Evolutionary conservation across 2,113 vertebrate genomes (phyloP), one percentile per base, ranked within the genome.

Genomic region (Lepus americanus): DNA sequence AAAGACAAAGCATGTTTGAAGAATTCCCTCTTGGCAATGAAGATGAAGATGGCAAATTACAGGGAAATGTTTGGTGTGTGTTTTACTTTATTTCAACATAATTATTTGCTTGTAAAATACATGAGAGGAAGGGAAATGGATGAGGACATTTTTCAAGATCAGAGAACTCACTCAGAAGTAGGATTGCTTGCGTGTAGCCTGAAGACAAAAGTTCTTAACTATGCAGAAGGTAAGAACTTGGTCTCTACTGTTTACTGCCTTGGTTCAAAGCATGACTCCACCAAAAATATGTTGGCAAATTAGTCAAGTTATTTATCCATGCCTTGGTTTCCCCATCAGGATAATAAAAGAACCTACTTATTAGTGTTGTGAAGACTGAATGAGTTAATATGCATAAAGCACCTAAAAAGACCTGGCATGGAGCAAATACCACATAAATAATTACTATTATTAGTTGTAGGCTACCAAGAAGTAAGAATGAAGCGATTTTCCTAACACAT

Each of bases 61-160:
- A 93, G 90, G 84, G 94, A 89, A 96, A 73, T 51, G 80, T 63
- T 53, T 36, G 89, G 70, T 69, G 36, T 86, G 3, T 82, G 72
- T 36, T 9, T 70, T 93, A 63, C 77, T 94, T 80, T 51, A 81
- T 82, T 93, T 95, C 87, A 76, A 64, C 80, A 78, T 94, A 97
- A 94, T 96, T 76, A 95, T 95, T 96, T 94, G 74, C 96, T 95
- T 92, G 74, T 95, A 93, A 97, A 97, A 82, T 74, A 79, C 59
- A 77, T 61, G 78, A 92, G 82, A 95, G 73, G 74, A 49, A 90
- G 82, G 44, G 76, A 73, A 61, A 85, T 73, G 77, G 64, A 78
- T 64, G 39, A 79, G 69, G 19, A 23, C 59, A 49, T 78, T 95
- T 59, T 93, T 90, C n/a, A 85, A 95, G 95, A 96, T 97, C 92